Conservation (phyloP, 53 echinoderm and acorn worm species). For the Stichopus horrens region DNA sequence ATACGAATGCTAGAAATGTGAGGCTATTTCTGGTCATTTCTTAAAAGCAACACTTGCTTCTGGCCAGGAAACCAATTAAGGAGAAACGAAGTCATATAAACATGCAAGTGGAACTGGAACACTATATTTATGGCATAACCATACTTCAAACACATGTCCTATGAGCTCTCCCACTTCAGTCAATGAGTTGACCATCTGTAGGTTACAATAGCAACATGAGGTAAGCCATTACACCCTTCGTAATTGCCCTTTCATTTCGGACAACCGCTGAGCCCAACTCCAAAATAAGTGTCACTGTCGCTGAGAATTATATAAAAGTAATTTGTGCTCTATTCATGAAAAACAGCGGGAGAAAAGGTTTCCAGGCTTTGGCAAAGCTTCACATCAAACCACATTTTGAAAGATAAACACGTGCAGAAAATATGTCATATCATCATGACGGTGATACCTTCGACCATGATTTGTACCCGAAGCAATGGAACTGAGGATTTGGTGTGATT, state of each 20-base stretch:
- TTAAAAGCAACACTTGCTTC: too few relatives aligned
- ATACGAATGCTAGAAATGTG: too few relatives aligned
- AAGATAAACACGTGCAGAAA: slow-evolving; percentile 16
- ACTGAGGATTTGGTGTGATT: neutral
- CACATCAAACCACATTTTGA: slow-evolving; percentile 30
- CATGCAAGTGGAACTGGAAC: too few relatives aligned
- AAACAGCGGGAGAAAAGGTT: neutral
- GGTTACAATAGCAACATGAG: slow-evolving; percentile 12
- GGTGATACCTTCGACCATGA: neutral
- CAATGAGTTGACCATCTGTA: neutral
- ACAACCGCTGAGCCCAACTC: slow-evolving; percentile 5
- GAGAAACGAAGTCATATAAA: too few relatives aligned
- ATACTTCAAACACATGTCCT: neutral
- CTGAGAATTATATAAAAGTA: slow-evolving; percentile 35
- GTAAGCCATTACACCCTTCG: slow-evolving; percentile 5
- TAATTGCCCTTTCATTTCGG: slow-evolving; percentile 21
- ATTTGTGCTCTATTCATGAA: slow-evolving; percentile 11
- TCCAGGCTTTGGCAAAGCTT: neutral
- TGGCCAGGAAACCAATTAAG: too few relatives aligned
- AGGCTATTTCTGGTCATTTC: too few relatives aligned
- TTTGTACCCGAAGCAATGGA: neutral
- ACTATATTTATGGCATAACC: neutral
- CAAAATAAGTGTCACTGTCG: slow-evolving; percentile 26
- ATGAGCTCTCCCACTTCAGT: neutral
- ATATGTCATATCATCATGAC: neutral